Conservation (phyloP, 2,888 invertebrate species). For the Phalera bucephala region DNA sequence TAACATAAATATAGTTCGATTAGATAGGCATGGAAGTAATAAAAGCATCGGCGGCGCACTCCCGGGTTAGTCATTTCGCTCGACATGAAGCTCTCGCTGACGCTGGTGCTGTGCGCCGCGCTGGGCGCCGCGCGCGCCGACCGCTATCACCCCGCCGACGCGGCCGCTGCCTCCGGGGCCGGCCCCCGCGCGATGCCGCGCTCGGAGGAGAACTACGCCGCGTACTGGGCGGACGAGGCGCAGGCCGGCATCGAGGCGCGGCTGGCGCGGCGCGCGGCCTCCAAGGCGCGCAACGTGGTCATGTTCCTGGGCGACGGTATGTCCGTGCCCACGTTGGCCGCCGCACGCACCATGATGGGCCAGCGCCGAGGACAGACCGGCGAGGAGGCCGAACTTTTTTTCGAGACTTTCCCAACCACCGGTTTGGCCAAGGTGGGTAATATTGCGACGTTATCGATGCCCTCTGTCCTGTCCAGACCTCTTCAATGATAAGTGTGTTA, state of each 20-base stretch:
- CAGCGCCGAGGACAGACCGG: slow-evolving; percentile 79
- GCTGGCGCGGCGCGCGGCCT: slow-evolving; percentile 30
- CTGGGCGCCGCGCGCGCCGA: slow-evolving; percentile 10
- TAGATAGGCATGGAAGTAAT: background rate
- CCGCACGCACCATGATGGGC: slow-evolving; percentile 85
- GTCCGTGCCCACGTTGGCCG: slow-evolving; percentile 87
- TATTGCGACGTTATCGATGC: too few relatives aligned
- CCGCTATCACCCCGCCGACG: slow-evolving; percentile 19
- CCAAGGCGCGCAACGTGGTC: slow-evolving; percentile 79
- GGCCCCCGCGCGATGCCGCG: background rate
- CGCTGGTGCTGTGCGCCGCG: slow-evolving; percentile 4
- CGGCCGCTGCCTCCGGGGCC: slow-evolving; percentile 1
- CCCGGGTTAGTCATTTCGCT: slow-evolving; percentile 2
- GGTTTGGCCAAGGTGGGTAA: slow-evolving; percentile 85
- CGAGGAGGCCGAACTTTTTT: slow-evolving; percentile 82
- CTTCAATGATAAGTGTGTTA: too few relatives aligned
- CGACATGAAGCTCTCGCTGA: slow-evolving; percentile 9
- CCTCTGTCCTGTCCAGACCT: too few relatives aligned
- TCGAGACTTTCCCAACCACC: slow-evolving; percentile 84
- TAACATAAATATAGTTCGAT: background rate
- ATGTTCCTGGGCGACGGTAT: slow-evolving; percentile 90
- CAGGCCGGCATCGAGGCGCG: slow-evolving; percentile 55
- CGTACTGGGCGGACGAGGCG: slow-evolving; percentile 72
- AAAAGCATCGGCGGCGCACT: background rate
- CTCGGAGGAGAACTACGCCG: slow-evolving; percentile 22